Percentiles rank a stretch among this genome's conserved stretches.
These are phyloP conservation scores for Anastatus disparis DNA, from an alignment of 1,140 invertebrate genomes.

Conservation along the genomic window DNA sequence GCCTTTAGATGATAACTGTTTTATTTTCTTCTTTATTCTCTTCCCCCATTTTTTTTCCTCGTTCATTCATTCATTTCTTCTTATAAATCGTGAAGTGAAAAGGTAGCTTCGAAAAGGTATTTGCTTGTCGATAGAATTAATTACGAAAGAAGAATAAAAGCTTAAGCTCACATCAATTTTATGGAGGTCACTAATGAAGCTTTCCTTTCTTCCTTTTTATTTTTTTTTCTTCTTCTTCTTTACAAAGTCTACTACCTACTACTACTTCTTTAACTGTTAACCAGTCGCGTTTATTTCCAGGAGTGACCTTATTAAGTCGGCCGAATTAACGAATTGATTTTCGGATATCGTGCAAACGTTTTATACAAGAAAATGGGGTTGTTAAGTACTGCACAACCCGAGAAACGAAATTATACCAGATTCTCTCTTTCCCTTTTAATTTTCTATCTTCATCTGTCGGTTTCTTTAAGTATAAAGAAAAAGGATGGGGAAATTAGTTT, in stretches of 20 bases:
- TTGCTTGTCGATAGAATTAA: slow-evolving; percentile 26
- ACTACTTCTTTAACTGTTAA: too few relatives aligned
- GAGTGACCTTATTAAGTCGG: slow-evolving; percentile 33
- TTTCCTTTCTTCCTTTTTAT: not conserved
- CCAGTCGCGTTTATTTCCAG: too few relatives aligned
- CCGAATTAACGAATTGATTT: slow-evolving; percentile 38
- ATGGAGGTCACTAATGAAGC: not conserved
- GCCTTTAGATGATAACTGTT: slow-evolving; percentile 50
- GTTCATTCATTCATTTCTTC: slow-evolving; percentile 32
- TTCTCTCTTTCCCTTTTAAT: too few relatives aligned
- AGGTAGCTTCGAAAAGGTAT: not conserved
- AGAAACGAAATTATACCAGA: slow-evolving; percentile 13
- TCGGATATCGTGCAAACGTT: not conserved
- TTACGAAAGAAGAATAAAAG: slow-evolving; percentile 5
- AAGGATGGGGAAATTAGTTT: slow-evolving; percentile 17
- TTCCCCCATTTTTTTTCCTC: slow-evolving; percentile 40
- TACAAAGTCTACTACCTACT: not conserved
- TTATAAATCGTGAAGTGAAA: too few relatives aligned
- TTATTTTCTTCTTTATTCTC: slow-evolving; percentile 37
- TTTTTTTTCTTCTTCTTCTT: not conserved
- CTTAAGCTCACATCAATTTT: not conserved
- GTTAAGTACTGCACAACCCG: too few relatives aligned
- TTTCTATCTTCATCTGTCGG: too few relatives aligned
- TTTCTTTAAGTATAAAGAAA: not conserved
- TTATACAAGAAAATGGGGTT: too few relatives aligned